Evolutionary conservation across 2,113 vertebrate genomes (phyloP), one percentile per base, ranked within the genome.

Genomic region (Cyrtonyx montezumae): DNA sequence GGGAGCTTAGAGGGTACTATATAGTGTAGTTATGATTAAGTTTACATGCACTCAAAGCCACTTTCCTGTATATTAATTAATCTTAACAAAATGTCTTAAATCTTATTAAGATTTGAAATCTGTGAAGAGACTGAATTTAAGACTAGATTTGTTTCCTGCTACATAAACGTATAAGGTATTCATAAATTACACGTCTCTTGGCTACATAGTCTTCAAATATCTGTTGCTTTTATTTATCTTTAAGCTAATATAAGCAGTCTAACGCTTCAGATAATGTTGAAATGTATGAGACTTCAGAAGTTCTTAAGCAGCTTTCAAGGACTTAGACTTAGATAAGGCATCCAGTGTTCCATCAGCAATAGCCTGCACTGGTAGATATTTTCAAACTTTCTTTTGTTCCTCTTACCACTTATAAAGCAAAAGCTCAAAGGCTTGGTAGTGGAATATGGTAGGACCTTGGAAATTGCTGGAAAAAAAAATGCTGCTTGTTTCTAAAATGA

Each of bases 311-410:
- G 32, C 22, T 79, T 93, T 80, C 30, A 58, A 65, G 34, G 42
- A 19, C 46, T 87, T 78, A 53, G 34, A 56, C n/a, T n/a, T n/a
- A n/a, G 73, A 55, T 68, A 84, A 86, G 88, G 34, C 19, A 79
- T 48, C 40, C 70, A 73, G 30, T 11, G n/a, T 87, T 90, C 77
- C n/a, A 66, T 58, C 48, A 71, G 19, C 78, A 78, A 8, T 63
- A 66, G 66, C 74, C 63, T 77, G 32, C 1, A 0, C 67, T 84
- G 70, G 21, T 37, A 68, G 81, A 19, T 87, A 69, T 90, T 90
- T 94, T 71, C 69, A 84, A 70, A 85, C 10, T 80, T 88, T 84
- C 66, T 86, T 71, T 83, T 81, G 13, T 68, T 90, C 19, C 40
- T 22, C 62, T 86, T 93, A 84, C 21, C 40, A 92, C 26, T 88